Conservation (phyloP, 1,140 invertebrate genomes). For the Ceratosolen fusciceps region DNA sequence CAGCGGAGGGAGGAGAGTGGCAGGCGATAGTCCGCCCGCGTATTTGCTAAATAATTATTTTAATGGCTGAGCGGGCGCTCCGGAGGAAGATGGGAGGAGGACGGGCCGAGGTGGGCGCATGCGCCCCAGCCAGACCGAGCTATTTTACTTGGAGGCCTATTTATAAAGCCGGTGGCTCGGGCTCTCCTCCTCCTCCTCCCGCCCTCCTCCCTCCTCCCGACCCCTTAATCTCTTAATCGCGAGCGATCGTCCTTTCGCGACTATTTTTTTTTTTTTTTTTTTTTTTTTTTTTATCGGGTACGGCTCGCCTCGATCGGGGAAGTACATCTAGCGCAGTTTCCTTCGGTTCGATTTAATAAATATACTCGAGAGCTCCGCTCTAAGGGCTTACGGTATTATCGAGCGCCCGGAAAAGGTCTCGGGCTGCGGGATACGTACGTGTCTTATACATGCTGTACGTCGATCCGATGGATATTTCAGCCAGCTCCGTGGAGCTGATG, state of each 20-base stretch:
- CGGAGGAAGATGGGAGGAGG: too few species aligned
- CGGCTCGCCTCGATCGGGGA: not conserved
- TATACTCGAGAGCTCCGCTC: not conserved
- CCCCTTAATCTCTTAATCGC: not conserved
- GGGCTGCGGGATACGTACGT: not conserved
- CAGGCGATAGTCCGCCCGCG: conserved; percentile 11
- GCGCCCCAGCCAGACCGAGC: not conserved
- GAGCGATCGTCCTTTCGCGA: not conserved
- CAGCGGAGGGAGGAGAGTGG: too few species aligned
- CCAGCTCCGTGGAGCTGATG: not conserved
- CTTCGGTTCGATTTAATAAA: not conserved
- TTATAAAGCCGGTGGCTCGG: not conserved
- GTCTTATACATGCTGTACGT: not conserved
- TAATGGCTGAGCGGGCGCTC: conserved; percentile 22
- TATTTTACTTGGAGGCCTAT: not conserved
- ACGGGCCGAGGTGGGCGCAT: not conserved
- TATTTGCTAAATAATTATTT: conserved; percentile 45
- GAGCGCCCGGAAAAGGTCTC: not conserved
- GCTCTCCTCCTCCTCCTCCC: too few species aligned
- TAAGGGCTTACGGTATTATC: not conserved
- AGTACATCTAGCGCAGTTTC: not conserved
- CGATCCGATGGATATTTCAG: not conserved
- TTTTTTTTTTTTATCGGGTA: too few species aligned
- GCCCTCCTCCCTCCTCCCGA: too few species aligned
- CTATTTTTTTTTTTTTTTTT: not conserved